Evolutionary conservation across 2,113 vertebrate genomes (phyloP).

Genomic region (Myocastor coypus): DNA sequence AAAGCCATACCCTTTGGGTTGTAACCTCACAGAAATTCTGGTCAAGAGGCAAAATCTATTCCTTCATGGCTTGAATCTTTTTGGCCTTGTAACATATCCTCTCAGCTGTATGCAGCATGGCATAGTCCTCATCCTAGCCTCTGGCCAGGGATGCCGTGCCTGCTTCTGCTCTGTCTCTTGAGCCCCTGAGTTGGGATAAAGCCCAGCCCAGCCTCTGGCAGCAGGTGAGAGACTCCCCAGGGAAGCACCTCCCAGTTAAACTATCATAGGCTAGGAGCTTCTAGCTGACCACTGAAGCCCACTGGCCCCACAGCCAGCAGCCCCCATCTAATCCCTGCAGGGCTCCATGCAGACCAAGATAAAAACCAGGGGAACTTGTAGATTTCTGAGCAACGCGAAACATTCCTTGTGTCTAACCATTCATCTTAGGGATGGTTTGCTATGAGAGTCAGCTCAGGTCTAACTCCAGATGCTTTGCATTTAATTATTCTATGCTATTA

Average conservation of each 20-base stretch:
- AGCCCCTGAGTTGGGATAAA: background rate
- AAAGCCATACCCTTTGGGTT: background rate
- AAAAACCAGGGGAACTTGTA: background rate
- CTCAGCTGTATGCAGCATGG: background rate
- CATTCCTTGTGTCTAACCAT: background rate
- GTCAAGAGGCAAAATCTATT: background rate
- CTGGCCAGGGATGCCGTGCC: background rate
- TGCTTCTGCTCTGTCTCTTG: background rate
- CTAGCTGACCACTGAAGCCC: background rate
- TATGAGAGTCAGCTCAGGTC: background rate
- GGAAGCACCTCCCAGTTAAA: background rate
- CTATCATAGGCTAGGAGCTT: background rate
- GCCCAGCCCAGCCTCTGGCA: background rate
- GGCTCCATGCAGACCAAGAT: background rate
- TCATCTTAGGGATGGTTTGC: background rate
- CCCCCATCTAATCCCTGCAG: background rate
- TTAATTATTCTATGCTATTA: background rate
- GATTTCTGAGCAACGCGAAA: background rate
- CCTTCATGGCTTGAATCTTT: background rate
- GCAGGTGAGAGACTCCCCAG: accelerated
- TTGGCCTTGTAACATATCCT: background rate
- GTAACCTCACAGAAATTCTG: background rate
- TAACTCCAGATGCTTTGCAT: background rate
- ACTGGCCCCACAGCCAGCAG: background rate
- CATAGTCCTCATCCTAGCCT: background rate